A percentile compares a stretch with the other conserved stretches of the same genome.
Conservation (phyloP, 2,888 invertebrate genomes). For the Cataglyphis cursor region DNA sequence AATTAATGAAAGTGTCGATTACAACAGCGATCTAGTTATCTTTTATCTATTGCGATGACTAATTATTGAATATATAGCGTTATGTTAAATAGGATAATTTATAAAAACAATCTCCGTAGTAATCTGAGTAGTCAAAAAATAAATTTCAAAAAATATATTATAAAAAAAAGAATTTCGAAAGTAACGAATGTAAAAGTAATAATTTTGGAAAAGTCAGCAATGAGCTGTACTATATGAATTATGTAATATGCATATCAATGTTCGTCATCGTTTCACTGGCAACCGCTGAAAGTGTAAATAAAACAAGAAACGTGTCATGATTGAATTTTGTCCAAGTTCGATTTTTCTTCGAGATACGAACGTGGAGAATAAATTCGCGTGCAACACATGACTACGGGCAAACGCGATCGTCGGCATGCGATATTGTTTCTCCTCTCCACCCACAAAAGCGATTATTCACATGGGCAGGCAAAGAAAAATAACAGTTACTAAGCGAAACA, state of each 20-base stretch:
- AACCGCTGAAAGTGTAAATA: background rate
- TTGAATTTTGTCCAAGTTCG: constrained; percentile 29
- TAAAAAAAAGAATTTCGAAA: background rate
- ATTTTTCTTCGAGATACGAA: constrained; percentile 21
- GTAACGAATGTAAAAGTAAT: background rate
- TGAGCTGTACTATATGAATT: background rate
- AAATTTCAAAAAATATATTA: background rate
- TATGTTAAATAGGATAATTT: background rate
- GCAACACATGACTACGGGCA: constrained; percentile 13
- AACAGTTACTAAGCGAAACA: constrained; percentile 25
- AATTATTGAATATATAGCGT: background rate
- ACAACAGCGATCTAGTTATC: constrained; percentile 16
- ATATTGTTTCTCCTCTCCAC: constrained; percentile 28
- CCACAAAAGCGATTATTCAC: constrained; percentile 38
- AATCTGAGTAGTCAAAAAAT: background rate
- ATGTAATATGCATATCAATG: background rate
- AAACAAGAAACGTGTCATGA: background rate
- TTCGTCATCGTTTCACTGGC: background rate
- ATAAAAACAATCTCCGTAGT: background rate
- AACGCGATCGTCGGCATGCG: constrained; percentile 20
- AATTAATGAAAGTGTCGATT: constrained; percentile 24
- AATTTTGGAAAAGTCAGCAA: background rate
- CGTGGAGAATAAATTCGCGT: constrained; percentile 17
- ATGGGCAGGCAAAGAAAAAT: constrained; percentile 30
- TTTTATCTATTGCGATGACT: background rate